phyloP scores from a whole-genome alignment of 1,140 invertebrate species.

The Nasonia giraulti region DNA sequence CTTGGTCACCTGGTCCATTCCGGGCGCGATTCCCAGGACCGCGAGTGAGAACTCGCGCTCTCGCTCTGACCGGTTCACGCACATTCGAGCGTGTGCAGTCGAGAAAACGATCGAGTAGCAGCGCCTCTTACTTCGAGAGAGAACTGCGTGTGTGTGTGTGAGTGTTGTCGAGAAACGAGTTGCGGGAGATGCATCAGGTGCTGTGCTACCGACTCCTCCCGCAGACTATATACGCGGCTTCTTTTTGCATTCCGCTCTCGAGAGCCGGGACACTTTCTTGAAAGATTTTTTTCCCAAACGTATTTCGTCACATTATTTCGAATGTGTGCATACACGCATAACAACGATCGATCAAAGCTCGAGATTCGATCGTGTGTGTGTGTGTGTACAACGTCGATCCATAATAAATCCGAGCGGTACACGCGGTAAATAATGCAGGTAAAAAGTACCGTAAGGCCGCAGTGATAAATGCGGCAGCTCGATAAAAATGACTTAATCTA shows the following conservation, averaged over 20 bases:
- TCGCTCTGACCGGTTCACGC: constrained; percentile 68
- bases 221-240: not conserved
- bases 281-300: too few relatives aligned
- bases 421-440: not conserved
- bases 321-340: too few relatives aligned
- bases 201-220: not conserved
- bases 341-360: not conserved
- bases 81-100: constrained; percentile 28
- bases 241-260: constrained; percentile 13
- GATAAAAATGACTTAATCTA: not conserved
- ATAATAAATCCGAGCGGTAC: not conserved
- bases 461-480: not conserved
- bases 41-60: constrained; percentile 23
- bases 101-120: constrained; percentile 36
- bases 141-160: not conserved
- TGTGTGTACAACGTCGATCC: not conserved
- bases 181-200: constrained; percentile 10
- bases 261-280: not conserved
- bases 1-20: constrained; percentile 73
- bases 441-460: not conserved
- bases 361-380: not conserved
- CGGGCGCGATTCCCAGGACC: constrained; percentile 69
- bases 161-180: not conserved
- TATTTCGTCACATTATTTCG: too few relatives aligned
- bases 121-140: constrained; percentile 8